Base-by-base conservation (phyloP, 2,888 invertebrate species). In the Amblyjoppa proteus region DNA sequence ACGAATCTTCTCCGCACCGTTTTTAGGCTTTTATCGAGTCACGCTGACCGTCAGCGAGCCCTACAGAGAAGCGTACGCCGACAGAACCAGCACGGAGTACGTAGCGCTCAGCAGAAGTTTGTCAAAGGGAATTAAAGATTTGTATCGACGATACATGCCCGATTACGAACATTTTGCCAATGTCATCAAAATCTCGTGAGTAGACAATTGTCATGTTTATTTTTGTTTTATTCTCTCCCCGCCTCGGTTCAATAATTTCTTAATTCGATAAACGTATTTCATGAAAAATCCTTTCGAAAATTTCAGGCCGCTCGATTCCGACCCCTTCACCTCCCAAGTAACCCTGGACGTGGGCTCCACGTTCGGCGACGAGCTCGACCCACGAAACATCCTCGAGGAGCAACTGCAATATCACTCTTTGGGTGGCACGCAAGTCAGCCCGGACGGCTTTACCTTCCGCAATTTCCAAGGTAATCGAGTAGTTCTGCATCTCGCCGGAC, bases 181-280 rank as follows among this genome's bases (percentile, higher is more conserved):
- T 81, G 95, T 97, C 25, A 95, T 97, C 28, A 96, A 96, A 87
- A 96, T 97, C 91, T 95, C 96, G 97, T 97, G 94, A 96, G 96
- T 95, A 75, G 80, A 64, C n/a, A 69, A 34, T 61, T 45, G 31
- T 11, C 7, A 20, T 28, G 7, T 2, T 11, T 25, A 13, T 28
- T 5, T 20, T 20, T 25, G 3, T 68, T 68, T 66, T n/a, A n/a
- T 34, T 16, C 2, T 45, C 20, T 25, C 13, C 45, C 4, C 49
- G 5, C 4, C 45, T 69, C 25, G 13, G n/a, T 25, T 69, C 28
- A 4, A 13, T 38, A 5, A 25, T 45, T 28, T 34, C 45, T 75
- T 69, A 38, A 38, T 73, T 45, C 45, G 4, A 45, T 3, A 45
- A 45, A 81, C 16, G 45, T 79, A 20, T 16, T 75, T 2, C 51